Evolutionary conservation across 2,113 vertebrate genomes (phyloP), one percentile per base, ranked within the genome.

Genomic region (Oxygymnocypris stewartii): DNA sequence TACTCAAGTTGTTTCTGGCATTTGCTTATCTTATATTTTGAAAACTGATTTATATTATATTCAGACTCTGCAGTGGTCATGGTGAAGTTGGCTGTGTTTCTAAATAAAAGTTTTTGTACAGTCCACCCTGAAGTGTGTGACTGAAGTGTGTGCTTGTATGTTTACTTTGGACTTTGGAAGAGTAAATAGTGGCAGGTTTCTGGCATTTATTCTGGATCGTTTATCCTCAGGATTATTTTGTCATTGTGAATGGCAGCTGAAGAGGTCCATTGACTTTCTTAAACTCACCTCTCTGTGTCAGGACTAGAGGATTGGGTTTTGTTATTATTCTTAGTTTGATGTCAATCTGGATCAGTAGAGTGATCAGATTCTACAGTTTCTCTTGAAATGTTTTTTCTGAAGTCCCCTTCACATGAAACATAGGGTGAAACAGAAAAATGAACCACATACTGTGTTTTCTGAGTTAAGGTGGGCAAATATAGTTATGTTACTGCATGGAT

Each of bases 231-330:
- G 78, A 90, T 93, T 57, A 92, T 89, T 91, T 82, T 83, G 88
- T 51, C 77, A 88, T 88, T 93, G 91, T 90, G 18, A 85, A 89
- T 88, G 89, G 88, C 90, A 49, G 75, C 73, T 92, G 90, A 93
- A 91, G 89, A 74, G 89, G 63, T 51, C 86, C 87, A 92, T 94
- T 95, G 93, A 94, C 86, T 88, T 51, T 87, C 71, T 89, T 86
- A 87, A 92, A 67, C 84, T 71, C 74, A 47, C 61, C 25, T 63
- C 40, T 91, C 87, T 90, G 84, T 85, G 82, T 77, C n/a, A n/a
- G n/a, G n/a, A n/a, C n/a, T n/a, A n/a, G n/a, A n/a, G n/a, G n/a
- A n/a, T n/a, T n/a, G n/a, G n/a, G n/a, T n/a, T 93, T 92, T 93
- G 89, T 92, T 89, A 84, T 82, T 92, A 89, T 76, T 44, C 42